These are phyloP conservation scores for Pomatostomus ruficeps DNA, from an alignment of 2,113 vertebrate genomes.

Conservation along the genomic window DNA sequence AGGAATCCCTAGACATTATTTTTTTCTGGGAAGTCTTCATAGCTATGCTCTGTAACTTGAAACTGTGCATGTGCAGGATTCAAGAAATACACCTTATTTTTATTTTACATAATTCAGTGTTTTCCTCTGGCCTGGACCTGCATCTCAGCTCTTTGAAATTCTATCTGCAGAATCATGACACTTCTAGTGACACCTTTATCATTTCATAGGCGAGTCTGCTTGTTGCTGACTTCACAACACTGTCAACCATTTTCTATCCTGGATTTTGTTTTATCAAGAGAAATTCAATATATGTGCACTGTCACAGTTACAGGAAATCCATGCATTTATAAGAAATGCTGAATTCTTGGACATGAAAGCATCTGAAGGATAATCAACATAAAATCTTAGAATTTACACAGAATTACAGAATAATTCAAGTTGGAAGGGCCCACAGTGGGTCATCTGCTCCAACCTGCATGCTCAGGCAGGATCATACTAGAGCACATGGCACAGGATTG, in stretches of 20 bases:
- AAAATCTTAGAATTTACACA: neutral
- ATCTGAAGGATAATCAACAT: neutral
- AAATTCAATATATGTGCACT: neutral
- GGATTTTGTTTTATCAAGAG: neutral
- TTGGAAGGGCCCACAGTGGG: neutral
- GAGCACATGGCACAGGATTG: neutral
- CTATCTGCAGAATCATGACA: neutral
- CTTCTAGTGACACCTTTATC: neutral
- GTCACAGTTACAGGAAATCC: neutral
- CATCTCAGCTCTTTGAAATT: neutral
- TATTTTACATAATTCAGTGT: neutral
- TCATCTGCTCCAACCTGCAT: neutral
- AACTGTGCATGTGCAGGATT: neutral
- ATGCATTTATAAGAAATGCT: neutral
- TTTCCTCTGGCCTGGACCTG: neutral
- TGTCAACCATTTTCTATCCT: neutral
- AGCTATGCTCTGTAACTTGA: neutral
- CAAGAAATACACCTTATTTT: neutral
- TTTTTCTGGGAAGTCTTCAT: neutral
- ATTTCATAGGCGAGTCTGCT: neutral
- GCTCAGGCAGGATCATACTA: neutral
- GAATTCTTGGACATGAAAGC: neutral
- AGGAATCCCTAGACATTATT: neutral
- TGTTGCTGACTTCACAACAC: neutral
- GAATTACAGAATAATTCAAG: neutral